Evolutionary conservation across 1,140 invertebrate species (phyloP).

Genomic region (Ceratina australensis): DNA sequence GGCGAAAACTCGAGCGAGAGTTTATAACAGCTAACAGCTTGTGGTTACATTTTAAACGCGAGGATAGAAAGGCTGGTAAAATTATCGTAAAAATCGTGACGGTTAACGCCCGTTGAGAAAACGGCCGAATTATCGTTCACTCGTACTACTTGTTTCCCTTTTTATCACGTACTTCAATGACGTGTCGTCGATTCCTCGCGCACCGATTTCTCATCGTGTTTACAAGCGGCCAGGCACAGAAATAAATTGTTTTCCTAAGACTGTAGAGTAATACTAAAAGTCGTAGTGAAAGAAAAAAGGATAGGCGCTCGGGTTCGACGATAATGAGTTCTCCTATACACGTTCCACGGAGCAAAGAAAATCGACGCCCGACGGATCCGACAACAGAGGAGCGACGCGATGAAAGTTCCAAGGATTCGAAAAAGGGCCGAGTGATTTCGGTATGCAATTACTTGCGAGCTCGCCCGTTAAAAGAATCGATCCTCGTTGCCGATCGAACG

Average conservation of each 20-base stretch:
- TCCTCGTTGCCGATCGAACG: constrained; percentile 29
- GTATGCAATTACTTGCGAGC: constrained; percentile 39
- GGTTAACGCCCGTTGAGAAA: neutral
- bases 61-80: neutral
- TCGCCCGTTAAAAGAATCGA: constrained; percentile 26
- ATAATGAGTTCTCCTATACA: neutral
- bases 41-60: constrained; percentile 29
- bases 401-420: neutral
- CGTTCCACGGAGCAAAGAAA: neutral
- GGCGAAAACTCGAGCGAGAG: constrained; percentile 29
- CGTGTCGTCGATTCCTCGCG: too few species aligned
- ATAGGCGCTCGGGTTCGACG: neutral
- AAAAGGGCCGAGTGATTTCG: neutral
- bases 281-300: neutral
- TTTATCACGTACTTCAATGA: neutral
- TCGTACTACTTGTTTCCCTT: neutral
- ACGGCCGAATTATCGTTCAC: neutral
- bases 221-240: too few species aligned
- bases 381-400: neutral
- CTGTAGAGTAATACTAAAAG: too few species aligned
- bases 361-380: neutral
- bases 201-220: too few species aligned
- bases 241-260: too few species aligned
- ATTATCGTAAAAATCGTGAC: neutral
- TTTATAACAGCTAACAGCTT: constrained; percentile 9